Conservation (phyloP, 2,113 vertebrate genomes). For the human region DNA sequence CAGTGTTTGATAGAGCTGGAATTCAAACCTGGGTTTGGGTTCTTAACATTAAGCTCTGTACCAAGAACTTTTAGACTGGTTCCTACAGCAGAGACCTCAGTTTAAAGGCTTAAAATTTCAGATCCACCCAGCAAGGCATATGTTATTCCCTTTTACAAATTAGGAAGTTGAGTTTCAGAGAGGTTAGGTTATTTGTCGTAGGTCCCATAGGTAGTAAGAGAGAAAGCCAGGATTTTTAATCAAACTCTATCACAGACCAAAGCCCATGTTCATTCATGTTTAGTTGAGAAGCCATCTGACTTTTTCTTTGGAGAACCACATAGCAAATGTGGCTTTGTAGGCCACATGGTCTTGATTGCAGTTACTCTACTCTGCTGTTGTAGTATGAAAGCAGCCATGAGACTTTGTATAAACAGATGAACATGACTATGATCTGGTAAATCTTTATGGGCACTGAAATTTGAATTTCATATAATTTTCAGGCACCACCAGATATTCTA, state of each 20-base stretch:
- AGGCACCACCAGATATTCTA: background rate
- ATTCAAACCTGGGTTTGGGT: background rate
- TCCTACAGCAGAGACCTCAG: background rate
- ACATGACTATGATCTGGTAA: background rate
- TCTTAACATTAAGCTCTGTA: background rate
- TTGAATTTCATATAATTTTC: constrained; percentile 16
- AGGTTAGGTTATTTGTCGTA: background rate
- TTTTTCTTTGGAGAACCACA: background rate
- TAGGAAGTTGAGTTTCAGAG: background rate
- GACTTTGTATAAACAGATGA: background rate
- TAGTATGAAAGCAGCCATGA: background rate
- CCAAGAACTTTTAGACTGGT: background rate
- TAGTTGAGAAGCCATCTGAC: background rate
- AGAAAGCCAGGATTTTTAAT: constrained; percentile 8
- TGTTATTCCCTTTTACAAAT: background rate
- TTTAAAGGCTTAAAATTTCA: constrained; percentile 15
- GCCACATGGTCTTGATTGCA: background rate
- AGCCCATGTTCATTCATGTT: background rate
- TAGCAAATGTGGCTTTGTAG: background rate
- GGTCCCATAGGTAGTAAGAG: background rate
- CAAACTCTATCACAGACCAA: constrained; percentile 1
- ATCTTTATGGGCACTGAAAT: background rate
- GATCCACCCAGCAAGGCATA: background rate
- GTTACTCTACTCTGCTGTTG: background rate
- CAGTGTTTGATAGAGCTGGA: background rate